A percentile compares a stretch with the other conserved stretches of the same genome.
These are phyloP conservation scores for Choreutis nemorana DNA, from an alignment of 2,888 invertebrate species.

Conservation along the genomic window DNA sequence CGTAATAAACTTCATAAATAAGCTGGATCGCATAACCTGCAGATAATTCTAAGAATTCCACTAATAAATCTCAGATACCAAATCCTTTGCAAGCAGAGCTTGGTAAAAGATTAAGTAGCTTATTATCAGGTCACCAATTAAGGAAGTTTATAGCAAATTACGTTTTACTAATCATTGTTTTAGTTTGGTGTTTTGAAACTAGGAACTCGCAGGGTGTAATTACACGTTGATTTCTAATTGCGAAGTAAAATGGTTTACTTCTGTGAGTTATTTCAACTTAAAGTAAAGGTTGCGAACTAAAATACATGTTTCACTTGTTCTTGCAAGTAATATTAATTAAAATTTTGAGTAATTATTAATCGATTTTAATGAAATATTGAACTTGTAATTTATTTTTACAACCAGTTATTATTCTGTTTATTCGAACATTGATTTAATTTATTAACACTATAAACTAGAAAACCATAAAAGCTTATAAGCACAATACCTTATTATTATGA, in stretches of 20 bases:
- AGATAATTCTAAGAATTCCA: slow-evolving; percentile 19
- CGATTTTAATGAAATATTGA: no score
- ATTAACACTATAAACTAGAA: no score
- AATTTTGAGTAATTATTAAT: no score
- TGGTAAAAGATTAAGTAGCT: slow-evolving; percentile 2
- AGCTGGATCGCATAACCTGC: slow-evolving; percentile 13
- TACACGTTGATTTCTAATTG: slow-evolving; percentile 26
- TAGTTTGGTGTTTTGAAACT: slow-evolving; percentile 20
- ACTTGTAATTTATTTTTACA: no score
- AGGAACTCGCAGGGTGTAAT: slow-evolving; percentile 20
- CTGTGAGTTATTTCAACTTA: slow-evolving; percentile 9
- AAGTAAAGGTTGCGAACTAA: no score
- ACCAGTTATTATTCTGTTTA: no score
- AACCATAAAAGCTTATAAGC: no score
- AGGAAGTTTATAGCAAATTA: slow-evolving; percentile 17
- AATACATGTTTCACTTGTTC: no score
- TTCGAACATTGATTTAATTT: no score
- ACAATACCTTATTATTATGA: no score
- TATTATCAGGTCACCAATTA: slow-evolving; percentile 15
- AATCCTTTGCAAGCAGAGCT: slow-evolving; percentile 7
- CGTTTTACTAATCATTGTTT: slow-evolving; percentile 18
- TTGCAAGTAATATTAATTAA: no score
- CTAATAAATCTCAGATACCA: slow-evolving; percentile 19
- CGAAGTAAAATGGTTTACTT: slow-evolving; percentile 25
- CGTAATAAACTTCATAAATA: slow-evolving; percentile 18